phyloP scores from a whole-genome alignment of 2,888 invertebrate genomes.

The Hypomecis punctinalis region DNA sequence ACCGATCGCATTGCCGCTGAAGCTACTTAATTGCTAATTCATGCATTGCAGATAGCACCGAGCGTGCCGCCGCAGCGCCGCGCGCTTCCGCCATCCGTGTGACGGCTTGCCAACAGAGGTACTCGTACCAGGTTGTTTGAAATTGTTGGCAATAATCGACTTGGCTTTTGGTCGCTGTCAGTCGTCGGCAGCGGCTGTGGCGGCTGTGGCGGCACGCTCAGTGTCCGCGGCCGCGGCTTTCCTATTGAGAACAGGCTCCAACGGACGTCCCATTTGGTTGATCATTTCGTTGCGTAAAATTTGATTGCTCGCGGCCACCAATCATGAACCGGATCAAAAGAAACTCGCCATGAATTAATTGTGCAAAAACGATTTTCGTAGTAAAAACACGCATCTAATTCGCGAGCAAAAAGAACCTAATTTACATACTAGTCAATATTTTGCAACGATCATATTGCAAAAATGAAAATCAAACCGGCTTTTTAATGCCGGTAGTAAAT shows the following conservation, averaged over 20 bases:
- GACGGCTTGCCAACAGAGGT: too few relatives aligned
- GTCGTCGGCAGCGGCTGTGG: background rate
- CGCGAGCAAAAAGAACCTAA: constrained; percentile 18
- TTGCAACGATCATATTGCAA: constrained; percentile 25
- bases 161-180: too few relatives aligned
- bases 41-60: too few relatives aligned
- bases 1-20: too few relatives aligned
- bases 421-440: constrained; percentile 21
- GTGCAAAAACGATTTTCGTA: constrained; percentile 24
- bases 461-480: background rate
- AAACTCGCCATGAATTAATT: constrained; percentile 17
- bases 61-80: too few relatives aligned
- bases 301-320: constrained; percentile 6
- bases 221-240: background rate
- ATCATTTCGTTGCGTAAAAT: constrained; percentile 3
- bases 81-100: too few relatives aligned
- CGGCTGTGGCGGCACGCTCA: background rate
- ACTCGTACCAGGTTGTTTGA: too few relatives aligned
- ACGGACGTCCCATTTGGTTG: background rate
- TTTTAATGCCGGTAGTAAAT: background rate
- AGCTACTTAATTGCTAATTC: too few relatives aligned
- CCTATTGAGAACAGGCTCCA: background rate
- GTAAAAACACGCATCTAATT: constrained; percentile 11
- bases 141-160: too few relatives aligned
- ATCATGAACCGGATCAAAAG: constrained; percentile 9